Percentiles rank a stretch among this genome's conserved stretches.
Evolutionary conservation across 2,797 vertebrate genomes (phyloP).

Genomic region (Dipus sagitta): DNA sequence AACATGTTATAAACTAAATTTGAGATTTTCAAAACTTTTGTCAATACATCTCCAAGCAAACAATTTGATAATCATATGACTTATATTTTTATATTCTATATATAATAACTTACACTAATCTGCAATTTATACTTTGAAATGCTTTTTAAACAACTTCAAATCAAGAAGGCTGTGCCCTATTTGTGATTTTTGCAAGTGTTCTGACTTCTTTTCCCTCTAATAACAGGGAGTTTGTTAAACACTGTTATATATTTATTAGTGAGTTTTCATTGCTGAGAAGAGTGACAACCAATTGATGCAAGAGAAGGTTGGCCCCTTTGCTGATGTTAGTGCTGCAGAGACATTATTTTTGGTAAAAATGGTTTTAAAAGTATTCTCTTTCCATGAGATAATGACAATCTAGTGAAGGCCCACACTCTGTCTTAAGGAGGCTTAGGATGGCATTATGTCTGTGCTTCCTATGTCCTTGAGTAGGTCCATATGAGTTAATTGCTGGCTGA

Average conservation of each 20-base stretch:
- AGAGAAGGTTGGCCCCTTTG: background rate
- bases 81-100: background rate
- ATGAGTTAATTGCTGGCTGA: background rate
- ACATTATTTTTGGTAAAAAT: background rate
- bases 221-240: background rate
- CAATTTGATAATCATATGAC: background rate
- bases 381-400: background rate
- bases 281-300: background rate
- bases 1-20: background rate
- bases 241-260: background rate
- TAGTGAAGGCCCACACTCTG: background rate
- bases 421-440: accelerated
- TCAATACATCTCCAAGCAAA: background rate
- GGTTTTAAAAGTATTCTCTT: background rate
- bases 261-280: background rate
- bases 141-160: background rate
- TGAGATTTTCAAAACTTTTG: background rate
- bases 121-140: background rate
- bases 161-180: accelerated
- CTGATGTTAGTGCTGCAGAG: background rate
- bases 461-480: background rate
- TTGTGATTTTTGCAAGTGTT: background rate
- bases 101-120: background rate
- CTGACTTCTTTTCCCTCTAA: background rate
- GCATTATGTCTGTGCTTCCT: background rate